Evolutionary conservation across 2,888 invertebrate genomes (phyloP).

Genomic region (Torymus auratus): DNA sequence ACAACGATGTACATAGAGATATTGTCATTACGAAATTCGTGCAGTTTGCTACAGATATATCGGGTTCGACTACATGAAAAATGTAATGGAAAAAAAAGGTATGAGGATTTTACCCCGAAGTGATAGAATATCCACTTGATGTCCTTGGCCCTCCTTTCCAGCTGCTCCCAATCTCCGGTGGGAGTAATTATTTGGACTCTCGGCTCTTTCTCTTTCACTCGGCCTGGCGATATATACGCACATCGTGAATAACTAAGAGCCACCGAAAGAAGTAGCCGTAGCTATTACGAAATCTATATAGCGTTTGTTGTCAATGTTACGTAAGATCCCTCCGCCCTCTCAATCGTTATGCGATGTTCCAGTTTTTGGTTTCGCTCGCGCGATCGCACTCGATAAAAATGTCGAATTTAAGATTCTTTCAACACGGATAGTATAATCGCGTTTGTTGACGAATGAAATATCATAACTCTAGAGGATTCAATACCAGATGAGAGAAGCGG

Average conservation of each 20-base stretch:
- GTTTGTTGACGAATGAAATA: neutral
- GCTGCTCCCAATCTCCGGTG: conserved; percentile 4
- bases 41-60: neutral
- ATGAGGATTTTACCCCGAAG: neutral
- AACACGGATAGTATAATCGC: neutral
- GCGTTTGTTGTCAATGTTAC: conserved; percentile 26
- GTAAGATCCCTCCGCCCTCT: neutral
- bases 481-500: too few species aligned
- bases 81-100: neutral
- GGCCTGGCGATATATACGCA: neutral
- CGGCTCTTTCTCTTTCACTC: neutral
- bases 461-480: too few species aligned
- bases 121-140: conserved; percentile 20
- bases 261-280: conserved; percentile 7
- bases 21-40: neutral
- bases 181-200: conserved; percentile 3
- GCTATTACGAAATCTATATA: conserved; percentile 17
- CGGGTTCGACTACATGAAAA: neutral
- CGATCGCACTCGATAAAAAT: conserved; percentile 8
- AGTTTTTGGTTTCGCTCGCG: conserved; percentile 13
- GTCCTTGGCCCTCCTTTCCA: conserved; percentile 43
- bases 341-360: conserved; percentile 9
- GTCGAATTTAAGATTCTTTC: conserved; percentile 14
- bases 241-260: conserved; percentile 24
- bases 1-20: too few species aligned